Conservation (phyloP, 2,797 vertebrate genomes). For the Ciconia nigra region DNA sequence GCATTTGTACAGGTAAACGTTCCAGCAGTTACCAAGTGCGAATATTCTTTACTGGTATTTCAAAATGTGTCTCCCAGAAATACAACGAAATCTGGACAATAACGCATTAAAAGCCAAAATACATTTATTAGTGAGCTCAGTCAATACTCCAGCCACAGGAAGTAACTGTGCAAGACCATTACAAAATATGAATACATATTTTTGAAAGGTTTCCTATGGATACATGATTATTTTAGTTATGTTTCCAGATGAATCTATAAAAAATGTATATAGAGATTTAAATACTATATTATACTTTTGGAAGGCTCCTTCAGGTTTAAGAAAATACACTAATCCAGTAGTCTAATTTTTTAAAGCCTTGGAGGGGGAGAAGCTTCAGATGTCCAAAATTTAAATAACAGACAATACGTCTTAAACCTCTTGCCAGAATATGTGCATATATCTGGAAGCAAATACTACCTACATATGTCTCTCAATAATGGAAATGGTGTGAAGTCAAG, state of each 20-base stretch:
- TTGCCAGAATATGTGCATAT: not conserved
- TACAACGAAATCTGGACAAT: not conserved
- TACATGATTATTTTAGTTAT: not conserved
- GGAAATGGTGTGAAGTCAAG: slow-evolving; percentile 22
- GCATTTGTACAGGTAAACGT: not conserved
- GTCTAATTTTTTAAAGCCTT: not conserved
- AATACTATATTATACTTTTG: not conserved
- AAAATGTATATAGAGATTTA: not conserved
- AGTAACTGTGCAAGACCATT: not conserved
- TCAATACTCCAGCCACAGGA: not conserved
- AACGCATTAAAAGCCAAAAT: not conserved
- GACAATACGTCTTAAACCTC: not conserved
- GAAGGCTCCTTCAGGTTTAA: not conserved
- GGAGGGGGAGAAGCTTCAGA: not conserved
- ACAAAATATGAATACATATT: not conserved
- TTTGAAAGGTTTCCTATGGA: not conserved
- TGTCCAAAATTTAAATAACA: not conserved
- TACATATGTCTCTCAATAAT: slow-evolving; percentile 10
- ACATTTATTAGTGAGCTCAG: not conserved
- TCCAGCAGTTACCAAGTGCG: fast-evolving
- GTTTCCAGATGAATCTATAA: not conserved
- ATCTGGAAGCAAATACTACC: not conserved
- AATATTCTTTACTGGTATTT: not conserved
- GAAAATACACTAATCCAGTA: not conserved
- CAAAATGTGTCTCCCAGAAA: not conserved